Evolutionary conservation across 1,140 invertebrate genomes (phyloP).

Genomic region (Carcinoscorpius rotundicauda): DNA sequence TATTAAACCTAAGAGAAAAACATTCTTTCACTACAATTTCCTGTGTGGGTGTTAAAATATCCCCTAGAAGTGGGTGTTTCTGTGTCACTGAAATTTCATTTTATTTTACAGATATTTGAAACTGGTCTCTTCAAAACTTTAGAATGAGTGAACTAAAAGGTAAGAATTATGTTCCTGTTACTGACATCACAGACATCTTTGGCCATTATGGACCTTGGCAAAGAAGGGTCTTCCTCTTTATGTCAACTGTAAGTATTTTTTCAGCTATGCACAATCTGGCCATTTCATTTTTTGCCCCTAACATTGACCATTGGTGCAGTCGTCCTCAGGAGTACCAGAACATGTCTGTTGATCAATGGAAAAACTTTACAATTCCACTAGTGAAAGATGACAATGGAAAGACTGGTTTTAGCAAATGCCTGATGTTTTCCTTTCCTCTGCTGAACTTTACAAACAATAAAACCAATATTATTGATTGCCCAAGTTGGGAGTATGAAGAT

Average conservation of each 20-base stretch:
- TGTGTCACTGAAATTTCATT: too few relatives aligned
- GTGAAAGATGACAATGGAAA: background rate
- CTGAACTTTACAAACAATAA: conserved; percentile 63
- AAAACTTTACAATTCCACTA: background rate
- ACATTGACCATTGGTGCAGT: conserved; percentile 15
- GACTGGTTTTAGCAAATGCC: background rate
- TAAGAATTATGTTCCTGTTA: too few relatives aligned
- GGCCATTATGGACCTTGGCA: conserved; percentile 7
- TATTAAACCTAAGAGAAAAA: too few relatives aligned
- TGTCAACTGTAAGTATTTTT: conserved; percentile 8
- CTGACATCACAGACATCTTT: too few relatives aligned
- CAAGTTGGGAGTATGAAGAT: conserved; percentile 57
- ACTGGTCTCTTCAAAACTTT: too few relatives aligned
- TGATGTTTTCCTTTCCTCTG: conserved; percentile 39
- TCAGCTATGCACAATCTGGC: conserved; percentile 15
- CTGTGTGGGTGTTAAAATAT: too few relatives aligned
- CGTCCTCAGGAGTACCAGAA: background rate
- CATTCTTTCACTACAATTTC: too few relatives aligned
- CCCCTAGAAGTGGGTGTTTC: too few relatives aligned
- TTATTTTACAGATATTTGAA: too few relatives aligned
- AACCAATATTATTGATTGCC: conserved; percentile 52
- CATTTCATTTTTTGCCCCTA: conserved; percentile 15
- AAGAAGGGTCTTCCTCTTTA: conserved; percentile 9
- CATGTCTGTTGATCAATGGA: conserved; percentile 4
- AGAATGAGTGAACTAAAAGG: too few relatives aligned